Evolutionary conservation across 2,888 invertebrate species (phyloP).

Genomic region (Apodemia hepburni): DNA sequence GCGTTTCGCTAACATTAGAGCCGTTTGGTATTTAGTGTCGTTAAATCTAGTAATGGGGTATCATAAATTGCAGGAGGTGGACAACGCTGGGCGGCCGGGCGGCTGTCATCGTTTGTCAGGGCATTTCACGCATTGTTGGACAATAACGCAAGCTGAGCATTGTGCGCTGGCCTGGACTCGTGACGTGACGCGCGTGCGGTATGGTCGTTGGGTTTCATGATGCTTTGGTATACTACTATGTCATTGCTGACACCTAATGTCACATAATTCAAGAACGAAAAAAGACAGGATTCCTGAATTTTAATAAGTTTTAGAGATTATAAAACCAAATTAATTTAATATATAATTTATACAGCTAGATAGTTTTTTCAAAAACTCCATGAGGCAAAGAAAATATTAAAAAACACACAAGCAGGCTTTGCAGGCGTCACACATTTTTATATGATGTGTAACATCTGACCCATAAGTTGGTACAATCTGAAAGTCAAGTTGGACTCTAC

Average conservation of each 20-base stretch:
- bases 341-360: not conserved
- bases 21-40: slow-evolving; percentile 49
- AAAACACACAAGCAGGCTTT: no score
- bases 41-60: slow-evolving; percentile 79
- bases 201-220: slow-evolving; percentile 36
- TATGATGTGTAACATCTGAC: no score
- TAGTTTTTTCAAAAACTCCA: no score
- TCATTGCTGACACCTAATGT: slow-evolving; percentile 34
- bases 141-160: slow-evolving; percentile 68
- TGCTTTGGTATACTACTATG: slow-evolving; percentile 35
- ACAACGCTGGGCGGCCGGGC: slow-evolving; percentile 61
- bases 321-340: no score
- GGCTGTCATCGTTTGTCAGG: slow-evolving; percentile 81
- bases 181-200: slow-evolving; percentile 48
- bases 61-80: slow-evolving; percentile 77
- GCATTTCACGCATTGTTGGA: slow-evolving; percentile 80
- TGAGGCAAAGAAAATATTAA: no score
- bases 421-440: no score
- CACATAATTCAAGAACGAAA: slow-evolving; percentile 27
- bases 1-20: slow-evolving; percentile 5
- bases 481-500: no score
- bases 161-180: slow-evolving; percentile 49
- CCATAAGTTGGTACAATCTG: no score
- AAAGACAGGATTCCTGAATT: not conserved
- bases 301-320: no score